These are phyloP conservation scores for Drosophila mauritiana DNA, from an alignment of 1,140 invertebrate genomes.

Conservation along the genomic window DNA sequence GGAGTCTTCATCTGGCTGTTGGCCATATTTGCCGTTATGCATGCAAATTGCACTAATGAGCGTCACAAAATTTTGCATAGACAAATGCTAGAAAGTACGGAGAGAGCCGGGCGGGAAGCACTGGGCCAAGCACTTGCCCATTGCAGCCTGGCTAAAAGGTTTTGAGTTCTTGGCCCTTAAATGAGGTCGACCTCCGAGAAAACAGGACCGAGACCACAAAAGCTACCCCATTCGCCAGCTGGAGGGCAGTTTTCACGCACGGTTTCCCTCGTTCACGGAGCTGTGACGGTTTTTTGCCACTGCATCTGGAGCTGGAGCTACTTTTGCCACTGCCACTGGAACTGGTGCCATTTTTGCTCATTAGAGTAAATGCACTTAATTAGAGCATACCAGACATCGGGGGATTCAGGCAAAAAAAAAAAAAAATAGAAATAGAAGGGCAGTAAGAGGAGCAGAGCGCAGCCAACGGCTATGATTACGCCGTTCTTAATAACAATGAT, in stretches of 20 bases:
- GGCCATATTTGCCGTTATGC: conserved; percentile 75
- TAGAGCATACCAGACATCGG: conserved; percentile 65
- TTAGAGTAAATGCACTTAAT: conserved; percentile 81
- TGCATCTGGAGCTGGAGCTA: conserved; percentile 29
- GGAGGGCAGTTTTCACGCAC: conserved; percentile 74
- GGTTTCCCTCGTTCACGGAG: conserved; percentile 50
- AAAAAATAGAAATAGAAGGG: not conserved
- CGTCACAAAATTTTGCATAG: conserved; percentile 73
- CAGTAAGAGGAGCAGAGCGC: conserved; percentile 6
- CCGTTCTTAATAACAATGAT: conserved; percentile 78
- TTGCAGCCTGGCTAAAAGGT: conserved; percentile 24
- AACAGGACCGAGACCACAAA: conserved; percentile 34
- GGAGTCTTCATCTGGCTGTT: conserved; percentile 45
- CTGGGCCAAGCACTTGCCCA: conserved; percentile 5
- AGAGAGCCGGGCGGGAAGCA: not conserved
- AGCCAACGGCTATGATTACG: conserved; percentile 62
- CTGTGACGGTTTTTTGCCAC: conserved; percentile 57
- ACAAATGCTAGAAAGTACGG: conserved; percentile 56
- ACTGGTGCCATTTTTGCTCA: conserved; percentile 71
- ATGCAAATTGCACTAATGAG: conserved; percentile 82
- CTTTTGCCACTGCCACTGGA: conserved; percentile 13
- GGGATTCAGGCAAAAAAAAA: conserved; percentile 21
- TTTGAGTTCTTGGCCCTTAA: conserved; percentile 32
- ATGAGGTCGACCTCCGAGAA: conserved; percentile 39
- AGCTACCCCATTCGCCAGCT: conserved; percentile 23